Base-by-base conservation (phyloP, 2,113 vertebrate species). In the Todiramphus chloris region DNA sequence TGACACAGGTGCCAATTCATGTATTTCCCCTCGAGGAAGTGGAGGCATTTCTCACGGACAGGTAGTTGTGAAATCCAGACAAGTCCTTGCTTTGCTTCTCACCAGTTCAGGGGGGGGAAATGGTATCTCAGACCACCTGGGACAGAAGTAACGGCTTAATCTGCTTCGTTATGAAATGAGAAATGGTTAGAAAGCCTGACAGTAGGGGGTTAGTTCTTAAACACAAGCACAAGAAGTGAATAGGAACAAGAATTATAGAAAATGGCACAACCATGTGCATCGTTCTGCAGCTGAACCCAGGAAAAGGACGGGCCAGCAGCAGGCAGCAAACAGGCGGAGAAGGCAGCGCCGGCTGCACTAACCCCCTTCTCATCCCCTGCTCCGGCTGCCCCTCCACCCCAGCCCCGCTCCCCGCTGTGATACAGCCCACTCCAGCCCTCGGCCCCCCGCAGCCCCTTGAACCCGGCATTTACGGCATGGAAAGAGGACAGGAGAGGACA, bases 121-220 rank as follows among this genome's bases (percentile, higher is more conserved):
- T 1, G 2, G 5, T 27, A 33, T 19, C 59, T 83, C 44, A 53
- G 23, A 46, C 20, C 39, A 50, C 2, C 0, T 2, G 15, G 12
- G 6, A 37, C 56, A 58, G 30, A 73, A 44, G 4, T 11, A 46
- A 41, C 2, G 33, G 24, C 31, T 60, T 66, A 13, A 37, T 77
- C 39, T 44, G 62, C 20, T 39, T 27, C 7, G 27, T 37, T 76
- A 64, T 1, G 43, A 21, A 67, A 56, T 25, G 15, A 8, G 8
- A 23, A 16, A 35, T 3, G 28, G 24, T 27, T 28, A 53, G 6
- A 9, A 2, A 58, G 4, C 9, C 9, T 37, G 14, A 21, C 48
- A 59, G 12, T 2, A 78, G 11, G 12, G 2, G 73, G 11, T 12
- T 44, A 21, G 7, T 62, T 62, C 14, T 50, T 78, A 56, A 35